A percentile compares a stretch with the other conserved stretches of the same genome.
Evolutionary conservation across 1,140 invertebrate genomes (phyloP).

Genomic region (Megathymus violae): DNA sequence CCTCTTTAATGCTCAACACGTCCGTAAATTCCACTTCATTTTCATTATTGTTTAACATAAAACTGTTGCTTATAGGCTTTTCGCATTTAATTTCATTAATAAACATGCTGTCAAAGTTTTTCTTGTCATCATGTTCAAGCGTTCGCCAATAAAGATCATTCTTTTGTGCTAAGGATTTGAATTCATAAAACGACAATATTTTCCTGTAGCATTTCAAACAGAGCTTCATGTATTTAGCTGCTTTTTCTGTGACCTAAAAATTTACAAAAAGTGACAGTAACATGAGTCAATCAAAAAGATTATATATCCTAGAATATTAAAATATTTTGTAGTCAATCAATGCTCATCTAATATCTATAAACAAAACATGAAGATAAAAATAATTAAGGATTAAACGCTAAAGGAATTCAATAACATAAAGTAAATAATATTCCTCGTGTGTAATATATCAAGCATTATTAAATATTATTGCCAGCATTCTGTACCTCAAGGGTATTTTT

Average conservation of each 20-base stretch:
- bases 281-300: no score
- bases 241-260: constrained; percentile 51
- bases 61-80: constrained; percentile 8
- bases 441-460: no score
- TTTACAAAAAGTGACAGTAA: no score
- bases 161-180: constrained; percentile 58
- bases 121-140: constrained; percentile 20
- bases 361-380: no score
- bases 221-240: constrained; percentile 53
- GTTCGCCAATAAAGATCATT: constrained; percentile 55
- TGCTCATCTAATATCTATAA: no score
- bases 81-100: constrained; percentile 34
- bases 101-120: background rate
- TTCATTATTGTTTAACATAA: constrained; percentile 27
- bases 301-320: no score
- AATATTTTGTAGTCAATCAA: no score
- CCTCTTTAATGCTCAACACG: constrained; percentile 41
- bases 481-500: no score
- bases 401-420: no score
- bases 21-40: constrained; percentile 33
- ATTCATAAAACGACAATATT: constrained; percentile 59
- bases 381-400: no score
- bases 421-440: no score
- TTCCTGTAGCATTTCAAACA: constrained; percentile 60
- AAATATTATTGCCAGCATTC: no score